Conservation (phyloP, 2,888 invertebrate species). For the Caenorhabditis uteleia region DNA sequence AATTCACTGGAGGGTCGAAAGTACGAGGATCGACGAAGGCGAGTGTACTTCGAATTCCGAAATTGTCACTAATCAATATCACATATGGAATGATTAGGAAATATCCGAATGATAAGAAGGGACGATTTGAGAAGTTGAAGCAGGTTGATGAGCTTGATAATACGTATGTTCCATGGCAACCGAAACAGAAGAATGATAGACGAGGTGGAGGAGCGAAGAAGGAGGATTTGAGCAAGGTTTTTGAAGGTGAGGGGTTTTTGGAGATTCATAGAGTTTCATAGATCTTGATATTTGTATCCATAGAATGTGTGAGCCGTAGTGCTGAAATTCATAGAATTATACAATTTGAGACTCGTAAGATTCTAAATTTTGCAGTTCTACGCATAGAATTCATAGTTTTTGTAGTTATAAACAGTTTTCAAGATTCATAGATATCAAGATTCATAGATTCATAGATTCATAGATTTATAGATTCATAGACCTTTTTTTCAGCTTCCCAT, state of each 20-base stretch:
- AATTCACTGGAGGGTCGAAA: slow-evolving; percentile 77
- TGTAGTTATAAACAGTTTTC: too few relatives aligned
- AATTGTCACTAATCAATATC: slow-evolving; percentile 40
- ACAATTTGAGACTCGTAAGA: too few relatives aligned
- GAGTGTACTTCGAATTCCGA: slow-evolving; percentile 35
- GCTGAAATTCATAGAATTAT: too few relatives aligned
- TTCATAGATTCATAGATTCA: too few relatives aligned
- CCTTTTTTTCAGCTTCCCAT: too few relatives aligned
- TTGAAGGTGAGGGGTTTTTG: not conserved
- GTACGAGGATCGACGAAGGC: slow-evolving; percentile 16
- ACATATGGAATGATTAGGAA: slow-evolving; percentile 43
- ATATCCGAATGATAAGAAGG: slow-evolving; percentile 4
- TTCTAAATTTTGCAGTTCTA: too few relatives aligned
- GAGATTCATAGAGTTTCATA: too few relatives aligned
- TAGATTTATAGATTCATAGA: too few relatives aligned
- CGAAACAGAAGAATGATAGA: slow-evolving; percentile 12
- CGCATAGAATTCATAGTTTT: too few relatives aligned
- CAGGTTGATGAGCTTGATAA: slow-evolving; percentile 5
- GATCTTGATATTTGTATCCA: too few relatives aligned
- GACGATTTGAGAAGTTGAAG: not conserved
- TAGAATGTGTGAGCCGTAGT: not conserved
- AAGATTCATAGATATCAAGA: too few relatives aligned
- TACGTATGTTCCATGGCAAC: slow-evolving; percentile 14
- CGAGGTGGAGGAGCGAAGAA: slow-evolving; percentile 1
- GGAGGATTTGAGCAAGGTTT: not conserved